Evolutionary conservation across 30 jellyfish, hydroid and myxozoan species (phyloP), one percentile per base, ranked within the genome.

Genomic region (Aurelia aurita): DNA sequence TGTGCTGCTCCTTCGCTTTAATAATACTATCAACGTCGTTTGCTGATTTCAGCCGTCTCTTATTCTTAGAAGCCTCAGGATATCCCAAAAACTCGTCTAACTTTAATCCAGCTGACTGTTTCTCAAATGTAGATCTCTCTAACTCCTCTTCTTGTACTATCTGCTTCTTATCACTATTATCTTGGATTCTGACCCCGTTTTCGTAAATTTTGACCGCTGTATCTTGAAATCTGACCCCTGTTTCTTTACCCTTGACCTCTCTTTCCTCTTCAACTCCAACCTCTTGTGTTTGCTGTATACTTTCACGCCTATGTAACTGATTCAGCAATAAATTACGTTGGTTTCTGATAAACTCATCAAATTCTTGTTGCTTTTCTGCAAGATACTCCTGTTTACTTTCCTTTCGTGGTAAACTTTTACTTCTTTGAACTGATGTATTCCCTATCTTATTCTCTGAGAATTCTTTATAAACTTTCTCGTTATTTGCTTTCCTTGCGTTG

Each of bases 331-430:
- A 5, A 61, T 85, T 85, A 25, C 95, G 46, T 74, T 73, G 95
- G 62, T 85, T 85, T 57, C 89, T 62, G 3, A 85, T 75, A 35
- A 85, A 85, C 32, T 85, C 84, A 29, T 73, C 95, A 62, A 85
- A 85, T 31, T 73, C 89, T 58, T 5, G 51, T 53, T 85, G 69
- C 23, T 85, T 85, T 34, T 62, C 77, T 39, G 51, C 49, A 31
- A 31, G 59, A 44, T 69, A 71, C 23, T 70, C 81, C 49, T 72
- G 54, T 72, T 63, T 73, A 64, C 34, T 58, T 66, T 57, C 35
- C 11, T 73, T 77, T 19, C 87, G 46, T 3, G 87, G 93, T 27
- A 71, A 46, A 43, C 82, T 71, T 62, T 85, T 83, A 61, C 85
- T 61, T 58, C 88, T 61, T 26, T 21, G 49, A 2, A 85, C 88